Base-by-base conservation (phyloP, 2,113 vertebrate genomes). In the Paramormyrops kingsleyae region DNA sequence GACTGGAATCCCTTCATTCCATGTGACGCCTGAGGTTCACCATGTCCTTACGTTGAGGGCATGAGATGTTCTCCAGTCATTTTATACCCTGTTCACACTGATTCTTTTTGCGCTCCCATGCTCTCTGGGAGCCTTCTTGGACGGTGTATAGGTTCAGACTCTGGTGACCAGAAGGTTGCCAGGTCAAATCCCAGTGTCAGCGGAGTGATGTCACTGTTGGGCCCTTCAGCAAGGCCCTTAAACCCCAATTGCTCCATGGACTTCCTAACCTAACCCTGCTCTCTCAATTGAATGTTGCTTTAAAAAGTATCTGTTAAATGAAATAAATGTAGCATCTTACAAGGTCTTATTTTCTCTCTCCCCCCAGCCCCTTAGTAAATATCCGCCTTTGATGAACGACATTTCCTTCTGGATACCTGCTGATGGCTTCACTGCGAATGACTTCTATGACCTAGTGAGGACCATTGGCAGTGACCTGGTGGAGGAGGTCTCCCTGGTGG, bases 321-420 rank as follows among this genome's bases (percentile, higher is more conserved):
- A 56, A 27, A 31, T 70, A 13, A 66, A 66, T 66, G 9, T 27
- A 3, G 9, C n/a, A 27, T 66, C 59, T 62, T 83, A 24, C 1
- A 83, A 83, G 15, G 77, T 83, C 15, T 89, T 21, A 91, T 84
- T 83, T 15, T 92, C 47, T 91, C 74, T 90, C 19, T 92, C 49
- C 91, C 89, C 87, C 83, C 90, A 99, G 99, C 93, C 95, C 3
- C 95, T 99, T 90, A 99, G 98, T 95, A 98, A 95, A 91, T 99
- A 97, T 5, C 98, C 98, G 0, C 95, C 97, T 4, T 92, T 99
- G 90, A 94, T 94, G 92, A 99, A 99, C 17, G 97, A 99, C 94
- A 98, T 99, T 92, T 98, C 98, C 49, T 99, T 99, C 94, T 99
- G 99, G 99, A 93, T 99, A 83, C 98, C 98, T 50, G 90, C 93